Evolutionary conservation across 2,797 vertebrate genomes (phyloP), one percentile per base, ranked within the genome.

Genomic region (Psittacula derbiana): DNA sequence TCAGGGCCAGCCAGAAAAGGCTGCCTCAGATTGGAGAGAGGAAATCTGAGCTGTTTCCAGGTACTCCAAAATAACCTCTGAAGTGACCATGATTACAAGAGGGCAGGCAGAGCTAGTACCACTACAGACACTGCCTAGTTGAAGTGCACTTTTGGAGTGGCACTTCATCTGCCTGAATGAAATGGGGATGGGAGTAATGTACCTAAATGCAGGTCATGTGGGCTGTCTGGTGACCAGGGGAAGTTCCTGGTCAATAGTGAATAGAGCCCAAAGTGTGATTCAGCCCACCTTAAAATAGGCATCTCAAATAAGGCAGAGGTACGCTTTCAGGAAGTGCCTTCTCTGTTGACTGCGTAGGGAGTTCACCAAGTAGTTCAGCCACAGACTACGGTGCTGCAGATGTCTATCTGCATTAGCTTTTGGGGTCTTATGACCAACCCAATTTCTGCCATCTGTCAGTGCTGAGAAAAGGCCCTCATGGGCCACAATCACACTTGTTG

Each of bases 381-480:
- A 67, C 44, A 90, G 65, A 52, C 3, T 70, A 41, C 55, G 27
- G 38, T 40, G 75, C 87, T 92, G 79, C 81, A 92, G 81, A 85
- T 81, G 52, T 76, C 91, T 80, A 67, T 74, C 71, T 91, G 85
- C 53, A 60, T 80, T 83, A 86, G 72, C 53, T 86, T 91, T 83
- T 58, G 46, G 61, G 70, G 30, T 88, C 82, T 86, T 75, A 55
- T 0, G 1, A 74, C 47, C 82, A 65, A 52, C 58, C 61, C 33
- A 72, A 5, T 80, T 86, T 81, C 70, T 91, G 40, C 86, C 73
- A 76, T 80, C 70, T 93, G 67, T 66, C 62, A 75, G 80, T 40
- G 23, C 40, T 81, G 83, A 62, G 53, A 93, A 75, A 90, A 65
- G 66, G 43, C 49, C 47, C 43, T 75, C 31, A 80, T 7, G 33